Percentiles rank a stretch among this genome's conserved stretches.
phyloP scores from a whole-genome alignment of 2,888 invertebrate genomes.

The Bellardia bayeri region DNA sequence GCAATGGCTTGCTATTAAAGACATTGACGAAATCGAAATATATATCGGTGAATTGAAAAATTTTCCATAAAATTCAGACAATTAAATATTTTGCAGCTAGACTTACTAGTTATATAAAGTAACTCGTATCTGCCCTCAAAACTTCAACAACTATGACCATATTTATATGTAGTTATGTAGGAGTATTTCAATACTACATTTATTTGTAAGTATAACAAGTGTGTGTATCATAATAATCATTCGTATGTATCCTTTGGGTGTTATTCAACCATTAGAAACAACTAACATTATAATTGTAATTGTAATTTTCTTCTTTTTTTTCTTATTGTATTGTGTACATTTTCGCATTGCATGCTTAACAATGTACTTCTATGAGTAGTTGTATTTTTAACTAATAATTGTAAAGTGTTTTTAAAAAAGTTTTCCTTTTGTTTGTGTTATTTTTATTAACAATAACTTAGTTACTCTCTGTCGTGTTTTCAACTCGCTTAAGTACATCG shows the following conservation, averaged over 20 bases:
- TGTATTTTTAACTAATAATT: constrained; percentile 41
- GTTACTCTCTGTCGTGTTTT: constrained; percentile 40
- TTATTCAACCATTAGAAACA: constrained; percentile 23
- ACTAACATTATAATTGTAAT: constrained; percentile 6
- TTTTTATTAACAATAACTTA: constrained; percentile 37
- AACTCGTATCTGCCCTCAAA: too few relatives aligned
- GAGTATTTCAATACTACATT: too few relatives aligned
- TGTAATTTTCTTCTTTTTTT: constrained; percentile 9
- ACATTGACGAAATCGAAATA: too few relatives aligned
- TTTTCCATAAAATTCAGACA: too few relatives aligned
- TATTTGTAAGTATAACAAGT: not conserved
- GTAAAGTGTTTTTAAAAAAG: constrained; percentile 36
- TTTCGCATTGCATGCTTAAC: constrained; percentile 8
- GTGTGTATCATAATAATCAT: constrained; percentile 16
- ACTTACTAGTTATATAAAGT: too few relatives aligned
- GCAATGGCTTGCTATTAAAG: too few relatives aligned
- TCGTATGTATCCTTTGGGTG: constrained; percentile 18
- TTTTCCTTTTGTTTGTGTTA: constrained; percentile 29
- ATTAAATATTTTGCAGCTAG: too few relatives aligned
- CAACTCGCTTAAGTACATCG: constrained; percentile 36
- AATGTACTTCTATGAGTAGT: constrained; percentile 13
- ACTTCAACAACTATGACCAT: too few relatives aligned
- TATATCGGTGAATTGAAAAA: too few relatives aligned
- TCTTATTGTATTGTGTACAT: not conserved
- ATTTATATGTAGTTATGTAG: too few relatives aligned